Percentiles rank a stretch among this genome's conserved stretches.
Conservation (phyloP, 2,113 vertebrate species). For the Ondatra zibethicus region DNA sequence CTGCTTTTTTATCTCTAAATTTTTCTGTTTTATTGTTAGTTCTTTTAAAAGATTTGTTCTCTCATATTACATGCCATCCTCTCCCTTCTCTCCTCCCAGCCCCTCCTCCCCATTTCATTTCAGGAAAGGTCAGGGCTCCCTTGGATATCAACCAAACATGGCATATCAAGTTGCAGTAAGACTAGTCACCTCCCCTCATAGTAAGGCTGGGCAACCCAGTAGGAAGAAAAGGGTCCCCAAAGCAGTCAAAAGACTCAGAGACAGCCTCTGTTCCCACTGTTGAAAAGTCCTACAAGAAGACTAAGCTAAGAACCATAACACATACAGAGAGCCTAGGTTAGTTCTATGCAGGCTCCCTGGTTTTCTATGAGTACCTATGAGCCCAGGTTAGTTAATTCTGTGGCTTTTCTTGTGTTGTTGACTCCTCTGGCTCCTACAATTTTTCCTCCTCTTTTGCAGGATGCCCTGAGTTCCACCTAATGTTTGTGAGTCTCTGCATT, state of each 20-base stretch:
- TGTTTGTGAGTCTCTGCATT: not conserved
- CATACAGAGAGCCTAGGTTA: not conserved
- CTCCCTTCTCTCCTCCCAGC: too few relatives aligned
- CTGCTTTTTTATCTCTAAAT: not conserved
- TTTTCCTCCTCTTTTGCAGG: not conserved
- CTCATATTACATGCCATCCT: not conserved
- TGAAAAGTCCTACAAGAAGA: not conserved
- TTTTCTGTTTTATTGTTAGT: not conserved
- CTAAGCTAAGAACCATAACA: not conserved
- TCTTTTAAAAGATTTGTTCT: not conserved
- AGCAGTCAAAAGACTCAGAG: not conserved
- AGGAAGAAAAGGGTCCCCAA: not conserved
- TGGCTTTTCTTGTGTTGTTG: not conserved
- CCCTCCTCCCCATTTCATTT: not conserved
- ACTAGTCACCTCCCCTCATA: not conserved
- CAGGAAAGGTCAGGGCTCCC: not conserved
- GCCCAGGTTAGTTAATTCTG: not conserved
- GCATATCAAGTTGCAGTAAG: not conserved
- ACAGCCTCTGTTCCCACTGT: not conserved
- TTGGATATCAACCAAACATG: not conserved
- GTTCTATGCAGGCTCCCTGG: not conserved
- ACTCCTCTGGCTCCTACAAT: not conserved
- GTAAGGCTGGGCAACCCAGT: not conserved
- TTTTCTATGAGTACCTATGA: not conserved
- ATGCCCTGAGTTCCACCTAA: not conserved